Evolutionary conservation across 1,140 invertebrate genomes (phyloP).

Genomic region (Chironomus tepperi): DNA sequence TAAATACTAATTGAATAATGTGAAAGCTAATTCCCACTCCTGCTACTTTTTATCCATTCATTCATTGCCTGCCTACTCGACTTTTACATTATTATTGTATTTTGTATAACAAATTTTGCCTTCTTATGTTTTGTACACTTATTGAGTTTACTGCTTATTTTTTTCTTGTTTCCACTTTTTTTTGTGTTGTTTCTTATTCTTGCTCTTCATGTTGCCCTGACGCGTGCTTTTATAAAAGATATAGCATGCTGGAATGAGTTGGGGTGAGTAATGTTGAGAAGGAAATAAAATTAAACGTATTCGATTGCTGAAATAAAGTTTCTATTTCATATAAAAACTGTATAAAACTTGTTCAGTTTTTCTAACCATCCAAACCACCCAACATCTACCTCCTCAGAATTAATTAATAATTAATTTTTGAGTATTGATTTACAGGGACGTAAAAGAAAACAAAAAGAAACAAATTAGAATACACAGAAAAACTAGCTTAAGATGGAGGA

Average conservation of each 20-base stretch:
- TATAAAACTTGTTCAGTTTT: not conserved
- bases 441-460: not conserved
- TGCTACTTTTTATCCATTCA: not conserved
- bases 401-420: constrained; percentile 22
- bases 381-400: not conserved
- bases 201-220: not conserved
- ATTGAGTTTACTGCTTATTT: not conserved
- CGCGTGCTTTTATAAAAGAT: not conserved
- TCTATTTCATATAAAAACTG: too few species aligned
- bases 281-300: not conserved
- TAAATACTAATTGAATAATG: constrained; percentile 23
- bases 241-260: too few species aligned
- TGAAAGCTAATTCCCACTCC: constrained; percentile 11
- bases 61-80: not conserved
- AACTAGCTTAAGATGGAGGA: not conserved
- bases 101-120: not conserved
- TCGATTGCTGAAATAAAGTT: not conserved
- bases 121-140: not conserved
- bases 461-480: not conserved
- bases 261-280: too few species aligned
- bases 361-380: not conserved
- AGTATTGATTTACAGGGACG: constrained; percentile 17
- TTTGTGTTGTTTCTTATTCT: too few species aligned
- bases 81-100: not conserved
- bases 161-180: too few species aligned